phyloP scores from a whole-genome alignment of 2,797 vertebrate species.

The Knipowitschia caucasica region DNA sequence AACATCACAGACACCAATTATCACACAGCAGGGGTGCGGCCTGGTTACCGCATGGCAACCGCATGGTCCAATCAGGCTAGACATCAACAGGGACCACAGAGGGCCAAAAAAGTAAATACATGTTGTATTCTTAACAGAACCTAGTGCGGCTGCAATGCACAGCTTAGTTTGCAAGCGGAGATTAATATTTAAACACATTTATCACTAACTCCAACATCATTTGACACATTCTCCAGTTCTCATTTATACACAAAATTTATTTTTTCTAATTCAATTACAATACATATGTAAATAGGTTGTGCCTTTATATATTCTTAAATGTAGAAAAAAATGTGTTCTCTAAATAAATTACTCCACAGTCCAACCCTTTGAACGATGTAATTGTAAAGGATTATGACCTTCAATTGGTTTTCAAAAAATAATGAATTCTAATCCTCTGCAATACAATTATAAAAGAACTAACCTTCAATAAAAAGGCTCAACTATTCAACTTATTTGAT shows the following conservation, averaged over 20 bases:
- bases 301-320: constrained; percentile 6
- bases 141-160: constrained; percentile 47
- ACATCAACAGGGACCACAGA: constrained; percentile 73
- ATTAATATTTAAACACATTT: constrained; percentile 26
- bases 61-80: constrained; percentile 80
- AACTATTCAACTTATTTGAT: neutral
- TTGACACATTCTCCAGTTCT: constrained; percentile 21
- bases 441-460: neutral
- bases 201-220: constrained; percentile 34
- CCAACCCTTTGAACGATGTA: constrained; percentile 1
- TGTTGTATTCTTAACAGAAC: constrained; percentile 33
- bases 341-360: neutral
- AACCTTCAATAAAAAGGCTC: neutral
- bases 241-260: constrained; percentile 14
- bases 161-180: constrained; percentile 36
- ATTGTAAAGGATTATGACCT: constrained; percentile 6
- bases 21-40: constrained; percentile 78
- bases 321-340: constrained; percentile 1
- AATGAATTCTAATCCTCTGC: constrained; percentile 7
- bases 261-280: constrained; percentile 12
- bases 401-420: constrained; percentile 1
- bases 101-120: constrained; percentile 60
- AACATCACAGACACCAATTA: constrained; percentile 80
- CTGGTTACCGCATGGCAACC: constrained; percentile 79
- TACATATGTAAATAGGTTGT: constrained; percentile 22